Evolutionary conservation across 2,888 invertebrate species (phyloP).

Genomic region (Campopleginae sp.): DNA sequence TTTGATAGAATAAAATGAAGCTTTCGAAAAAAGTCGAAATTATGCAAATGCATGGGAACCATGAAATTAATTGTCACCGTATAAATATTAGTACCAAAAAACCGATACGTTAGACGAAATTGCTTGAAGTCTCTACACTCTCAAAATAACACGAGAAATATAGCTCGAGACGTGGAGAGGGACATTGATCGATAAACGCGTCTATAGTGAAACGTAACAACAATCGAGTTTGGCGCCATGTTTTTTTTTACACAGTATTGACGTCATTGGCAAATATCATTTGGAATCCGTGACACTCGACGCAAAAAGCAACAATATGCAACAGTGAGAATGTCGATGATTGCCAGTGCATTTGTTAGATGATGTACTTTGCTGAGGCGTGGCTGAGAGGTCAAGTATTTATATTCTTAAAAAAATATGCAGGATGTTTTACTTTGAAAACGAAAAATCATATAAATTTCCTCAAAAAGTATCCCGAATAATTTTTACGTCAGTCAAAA

Average conservation of each 20-base stretch:
- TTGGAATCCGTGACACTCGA: slow-evolving; percentile 36
- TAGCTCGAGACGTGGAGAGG: not conserved
- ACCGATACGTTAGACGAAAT: not conserved
- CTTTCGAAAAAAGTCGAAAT: too few relatives aligned
- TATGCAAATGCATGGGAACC: too few relatives aligned
- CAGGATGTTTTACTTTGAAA: not conserved
- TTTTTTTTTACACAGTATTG: slow-evolving; percentile 4
- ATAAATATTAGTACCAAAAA: not conserved
- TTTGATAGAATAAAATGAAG: too few relatives aligned
- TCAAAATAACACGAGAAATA: slow-evolving; percentile 20
- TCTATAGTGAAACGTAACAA: not conserved
- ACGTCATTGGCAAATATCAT: slow-evolving; percentile 56
- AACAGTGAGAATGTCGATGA: slow-evolving; percentile 9
- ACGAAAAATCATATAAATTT: not conserved
- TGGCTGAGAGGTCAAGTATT: slow-evolving; percentile 54
- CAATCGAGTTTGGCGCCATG: slow-evolving; percentile 31
- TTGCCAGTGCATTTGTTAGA: slow-evolving; percentile 10
- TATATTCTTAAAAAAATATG: slow-evolving; percentile 40
- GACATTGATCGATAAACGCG: slow-evolving; percentile 20
- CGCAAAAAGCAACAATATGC: slow-evolving; percentile 33
- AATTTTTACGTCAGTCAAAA: not conserved
- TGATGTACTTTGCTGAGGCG: slow-evolving; percentile 40
- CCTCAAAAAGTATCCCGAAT: not conserved
- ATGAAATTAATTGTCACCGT: not conserved
- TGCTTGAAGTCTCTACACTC: not conserved